Percentiles rank a stretch among this genome's conserved stretches.
phyloP scores from a whole-genome alignment of 2,113 vertebrate species.

The Pelodiscus sinensis region DNA sequence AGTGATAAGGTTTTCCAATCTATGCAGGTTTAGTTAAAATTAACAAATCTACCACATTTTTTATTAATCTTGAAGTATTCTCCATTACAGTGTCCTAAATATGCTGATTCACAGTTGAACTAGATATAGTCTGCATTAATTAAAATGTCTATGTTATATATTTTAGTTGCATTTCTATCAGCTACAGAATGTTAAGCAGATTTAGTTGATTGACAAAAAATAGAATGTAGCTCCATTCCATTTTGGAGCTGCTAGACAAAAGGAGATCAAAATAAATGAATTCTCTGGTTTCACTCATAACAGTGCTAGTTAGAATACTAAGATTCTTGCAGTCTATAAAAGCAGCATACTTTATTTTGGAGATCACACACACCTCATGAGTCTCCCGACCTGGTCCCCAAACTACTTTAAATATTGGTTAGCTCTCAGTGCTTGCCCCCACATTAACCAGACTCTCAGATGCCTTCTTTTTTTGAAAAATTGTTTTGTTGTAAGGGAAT shows the following conservation, averaged over 20 bases:
- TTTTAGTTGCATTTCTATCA: background rate
- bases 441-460: background rate
- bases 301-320: background rate
- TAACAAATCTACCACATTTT: slow-evolving; percentile 16
- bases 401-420: background rate
- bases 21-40: slow-evolving; percentile 11
- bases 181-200: background rate
- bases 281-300: background rate
- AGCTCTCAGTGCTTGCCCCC: background rate
- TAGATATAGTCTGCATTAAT: background rate
- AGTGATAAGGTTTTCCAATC: slow-evolving; percentile 41
- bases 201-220: background rate
- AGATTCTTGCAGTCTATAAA: background rate
- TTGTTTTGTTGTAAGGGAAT: background rate
- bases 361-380: background rate
- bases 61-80: background rate
- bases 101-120: background rate
- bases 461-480: background rate
- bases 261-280: background rate
- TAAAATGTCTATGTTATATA: background rate
- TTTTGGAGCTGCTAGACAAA: background rate
- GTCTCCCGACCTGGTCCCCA: background rate
- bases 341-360: background rate
- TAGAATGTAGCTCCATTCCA: background rate
- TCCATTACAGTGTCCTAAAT: background rate